Conservation (phyloP, 2,888 invertebrate species). For the Erebia aethiops region DNA sequence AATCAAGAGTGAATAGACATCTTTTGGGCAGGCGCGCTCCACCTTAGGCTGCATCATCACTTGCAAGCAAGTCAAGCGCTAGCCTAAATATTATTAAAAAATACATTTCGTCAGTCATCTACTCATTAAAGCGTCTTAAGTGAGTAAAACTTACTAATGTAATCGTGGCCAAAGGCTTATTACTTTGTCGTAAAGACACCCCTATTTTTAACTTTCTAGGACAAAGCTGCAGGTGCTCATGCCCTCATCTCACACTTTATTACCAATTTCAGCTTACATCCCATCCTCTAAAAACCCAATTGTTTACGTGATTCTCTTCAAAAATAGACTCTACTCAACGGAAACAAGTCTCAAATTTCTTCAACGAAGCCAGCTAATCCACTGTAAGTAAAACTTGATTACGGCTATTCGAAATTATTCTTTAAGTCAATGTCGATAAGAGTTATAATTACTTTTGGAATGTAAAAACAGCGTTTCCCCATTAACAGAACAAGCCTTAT, state of each 20-base stretch:
- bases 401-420: background rate
- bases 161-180: too few species aligned
- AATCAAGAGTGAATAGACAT: too few species aligned
- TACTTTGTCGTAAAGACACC: background rate
- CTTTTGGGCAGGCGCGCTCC: too few species aligned
- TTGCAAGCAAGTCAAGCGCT: too few species aligned
- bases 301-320: background rate
- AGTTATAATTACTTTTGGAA: background rate
- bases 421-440: background rate
- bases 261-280: slow-evolving; percentile 31
- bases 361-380: background rate
- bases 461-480: slow-evolving; percentile 6
- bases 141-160: too few species aligned
- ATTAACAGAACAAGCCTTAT: slow-evolving; percentile 13
- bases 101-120: too few species aligned
- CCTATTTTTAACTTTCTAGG: background rate
- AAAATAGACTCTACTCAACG: background rate
- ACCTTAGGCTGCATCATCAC: too few species aligned
- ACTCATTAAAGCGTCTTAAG: too few species aligned
- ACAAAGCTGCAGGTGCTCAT: slow-evolving; percentile 27
- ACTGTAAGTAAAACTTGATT: slow-evolving; percentile 1
- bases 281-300: slow-evolving; percentile 17
- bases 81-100: too few species aligned
- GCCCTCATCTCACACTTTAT: slow-evolving; percentile 29
- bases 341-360: background rate